Conservation (phyloP, 2,888 invertebrate species). For the Temnothorax unifasciatus region DNA sequence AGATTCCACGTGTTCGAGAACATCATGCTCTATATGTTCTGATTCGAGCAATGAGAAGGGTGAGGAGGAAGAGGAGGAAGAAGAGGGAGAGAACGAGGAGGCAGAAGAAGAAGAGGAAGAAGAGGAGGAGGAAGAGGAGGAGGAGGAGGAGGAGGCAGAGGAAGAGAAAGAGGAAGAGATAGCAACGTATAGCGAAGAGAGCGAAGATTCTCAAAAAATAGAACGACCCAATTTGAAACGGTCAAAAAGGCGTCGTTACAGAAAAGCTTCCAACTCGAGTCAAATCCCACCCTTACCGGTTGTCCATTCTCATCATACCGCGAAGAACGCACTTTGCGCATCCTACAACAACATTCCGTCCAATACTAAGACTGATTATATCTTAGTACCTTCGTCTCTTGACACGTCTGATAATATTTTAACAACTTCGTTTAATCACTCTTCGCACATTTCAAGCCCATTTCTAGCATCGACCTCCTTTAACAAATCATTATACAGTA, state of each 20-base stretch:
- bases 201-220: slow-evolving; percentile 79
- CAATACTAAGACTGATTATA: slow-evolving; percentile 72
- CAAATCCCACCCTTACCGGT: slow-evolving; percentile 84
- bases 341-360: slow-evolving; percentile 73
- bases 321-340: slow-evolving; percentile 71
- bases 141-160: slow-evolving; percentile 84
- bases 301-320: slow-evolving; percentile 74
- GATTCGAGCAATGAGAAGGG: slow-evolving; percentile 86
- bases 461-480: slow-evolving; percentile 74
- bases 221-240: slow-evolving; percentile 81
- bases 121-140: slow-evolving; percentile 50
- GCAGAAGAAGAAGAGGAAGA: slow-evolving; percentile 84
- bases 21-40: slow-evolving; percentile 90
- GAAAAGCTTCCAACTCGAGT: slow-evolving; percentile 82
- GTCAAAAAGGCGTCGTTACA: slow-evolving; percentile 85
- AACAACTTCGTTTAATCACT: slow-evolving; percentile 67
- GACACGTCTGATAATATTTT: slow-evolving; percentile 68
- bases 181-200: slow-evolving; percentile 85
- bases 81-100: slow-evolving; percentile 68
- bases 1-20: slow-evolving; percentile 91
- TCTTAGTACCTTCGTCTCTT: slow-evolving; percentile 81
- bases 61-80: slow-evolving; percentile 84
- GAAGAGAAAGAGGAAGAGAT: slow-evolving; percentile 84
- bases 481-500: slow-evolving; percentile 67
- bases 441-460: slow-evolving; percentile 67